Percentiles rank a stretch among this genome's conserved stretches.
These are phyloP conservation scores for Ibidorhyncha struthersii DNA, from an alignment of 2,113 vertebrate genomes.

Conservation along the genomic window DNA sequence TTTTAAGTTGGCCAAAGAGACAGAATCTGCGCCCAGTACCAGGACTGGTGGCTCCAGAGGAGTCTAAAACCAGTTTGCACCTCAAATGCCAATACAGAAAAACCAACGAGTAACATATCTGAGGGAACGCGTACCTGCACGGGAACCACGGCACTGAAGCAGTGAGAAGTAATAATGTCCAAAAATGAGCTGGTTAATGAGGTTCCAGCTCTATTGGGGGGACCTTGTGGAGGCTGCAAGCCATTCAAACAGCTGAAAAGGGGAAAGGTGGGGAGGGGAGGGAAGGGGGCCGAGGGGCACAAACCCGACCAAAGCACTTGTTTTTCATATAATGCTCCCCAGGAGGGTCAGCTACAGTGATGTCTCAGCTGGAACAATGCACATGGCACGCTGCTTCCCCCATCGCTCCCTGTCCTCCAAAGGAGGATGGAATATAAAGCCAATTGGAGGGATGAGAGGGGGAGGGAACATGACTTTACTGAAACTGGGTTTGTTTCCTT, in stretches of 20 bases:
- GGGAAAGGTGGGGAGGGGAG: neutral
- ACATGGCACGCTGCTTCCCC: neutral
- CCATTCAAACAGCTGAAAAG: neutral
- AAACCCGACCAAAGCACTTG: neutral
- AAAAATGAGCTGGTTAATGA: neutral
- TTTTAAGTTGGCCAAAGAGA: neutral
- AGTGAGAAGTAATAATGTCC: neutral
- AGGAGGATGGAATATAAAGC: neutral
- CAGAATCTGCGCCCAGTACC: neutral
- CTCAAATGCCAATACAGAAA: neutral
- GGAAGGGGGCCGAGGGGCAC: neutral
- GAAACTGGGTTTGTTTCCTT: neutral
- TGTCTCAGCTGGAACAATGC: neutral
- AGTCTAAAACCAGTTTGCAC: neutral
- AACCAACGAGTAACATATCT: neutral
- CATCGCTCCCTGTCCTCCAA: neutral
- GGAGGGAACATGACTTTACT: too few species aligned
- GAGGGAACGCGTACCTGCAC: neutral
- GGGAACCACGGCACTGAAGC: neutral
- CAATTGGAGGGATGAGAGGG: neutral
- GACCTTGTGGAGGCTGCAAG: neutral
- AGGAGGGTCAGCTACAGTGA: neutral
- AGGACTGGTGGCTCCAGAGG: neutral
- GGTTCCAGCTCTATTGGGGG: too few species aligned
- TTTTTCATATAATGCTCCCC: neutral